Percentiles rank a stretch among this genome's conserved stretches.
Evolutionary conservation across 1,140 invertebrate species (phyloP).

Genomic region (Calliphora vicina): DNA sequence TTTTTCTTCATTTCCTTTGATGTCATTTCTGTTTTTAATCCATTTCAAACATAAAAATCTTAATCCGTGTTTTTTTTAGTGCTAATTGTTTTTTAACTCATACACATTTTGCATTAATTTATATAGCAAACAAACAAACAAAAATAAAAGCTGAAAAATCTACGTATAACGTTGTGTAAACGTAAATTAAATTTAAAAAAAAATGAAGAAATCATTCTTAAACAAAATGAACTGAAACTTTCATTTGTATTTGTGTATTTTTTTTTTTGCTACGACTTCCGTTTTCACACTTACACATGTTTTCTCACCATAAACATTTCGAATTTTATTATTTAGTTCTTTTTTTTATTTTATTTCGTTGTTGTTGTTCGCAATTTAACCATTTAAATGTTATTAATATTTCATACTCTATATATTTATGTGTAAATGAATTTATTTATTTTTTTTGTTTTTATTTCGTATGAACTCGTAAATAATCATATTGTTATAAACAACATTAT

Average conservation of each 20-base stretch:
- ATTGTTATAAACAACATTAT: neutral
- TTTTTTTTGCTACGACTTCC: neutral
- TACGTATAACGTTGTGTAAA: too few relatives aligned
- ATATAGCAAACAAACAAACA: neutral
- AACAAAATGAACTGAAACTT: conserved; percentile 10
- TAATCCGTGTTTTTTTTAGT: conserved; percentile 16
- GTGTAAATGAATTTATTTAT: neutral
- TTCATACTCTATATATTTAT: neutral
- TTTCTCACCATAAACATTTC: neutral
- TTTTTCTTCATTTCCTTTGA: neutral
- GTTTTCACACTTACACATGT: neutral
- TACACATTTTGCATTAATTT: neutral
- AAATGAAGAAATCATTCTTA: neutral
- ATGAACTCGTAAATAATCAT: neutral
- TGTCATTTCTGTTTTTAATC: conserved; percentile 36
- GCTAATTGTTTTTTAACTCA: conserved; percentile 9
- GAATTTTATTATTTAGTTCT: neutral
- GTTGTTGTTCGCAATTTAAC: neutral
- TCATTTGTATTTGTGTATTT: neutral
- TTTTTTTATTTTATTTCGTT: neutral
- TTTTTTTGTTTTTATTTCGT: neutral
- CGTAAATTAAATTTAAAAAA: neutral
- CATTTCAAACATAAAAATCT: neutral
- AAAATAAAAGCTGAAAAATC: neutral
- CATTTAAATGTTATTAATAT: neutral